A percentile compares a stretch with the other conserved stretches of the same genome.
Conservation (phyloP, 1,140 invertebrate genomes). For the Drosophila athabasca region DNA sequence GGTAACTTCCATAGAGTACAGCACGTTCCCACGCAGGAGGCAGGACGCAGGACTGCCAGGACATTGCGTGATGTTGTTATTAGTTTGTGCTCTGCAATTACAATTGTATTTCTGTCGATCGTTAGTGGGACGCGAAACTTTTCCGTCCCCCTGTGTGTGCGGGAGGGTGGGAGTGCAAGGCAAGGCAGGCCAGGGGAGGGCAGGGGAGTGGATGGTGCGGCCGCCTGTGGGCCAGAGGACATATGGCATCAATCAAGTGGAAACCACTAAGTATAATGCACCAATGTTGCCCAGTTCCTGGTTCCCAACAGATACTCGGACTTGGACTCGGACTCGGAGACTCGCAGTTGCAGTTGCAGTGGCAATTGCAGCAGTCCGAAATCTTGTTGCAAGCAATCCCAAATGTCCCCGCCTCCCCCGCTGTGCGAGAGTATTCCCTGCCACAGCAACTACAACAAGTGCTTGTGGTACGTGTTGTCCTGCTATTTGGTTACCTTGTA, state of each 20-base stretch:
- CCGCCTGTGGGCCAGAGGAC: slow-evolving; percentile 33
- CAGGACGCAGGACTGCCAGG: not conserved
- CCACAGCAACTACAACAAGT: slow-evolving; percentile 46
- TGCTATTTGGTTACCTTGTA: slow-evolving; percentile 82
- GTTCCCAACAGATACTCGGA: not conserved
- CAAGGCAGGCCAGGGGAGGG: too few species aligned
- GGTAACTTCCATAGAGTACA: slow-evolving; percentile 58
- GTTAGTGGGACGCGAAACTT: slow-evolving; percentile 30
- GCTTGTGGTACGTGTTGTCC: slow-evolving; percentile 78
- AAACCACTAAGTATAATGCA: slow-evolving; percentile 75
- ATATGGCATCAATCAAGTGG: slow-evolving; percentile 81
- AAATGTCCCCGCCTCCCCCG: too few species aligned
- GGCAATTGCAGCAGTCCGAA: slow-evolving; percentile 37
- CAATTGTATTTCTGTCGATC: slow-evolving; percentile 46
- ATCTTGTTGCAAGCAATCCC: slow-evolving; percentile 47
- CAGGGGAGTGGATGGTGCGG: not conserved
- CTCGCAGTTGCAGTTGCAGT: too few species aligned
- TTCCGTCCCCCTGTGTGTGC: not conserved
- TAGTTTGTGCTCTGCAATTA: slow-evolving; percentile 45
- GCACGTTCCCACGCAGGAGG: slow-evolving; percentile 58
- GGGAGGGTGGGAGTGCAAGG: too few species aligned
- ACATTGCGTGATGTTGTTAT: slow-evolving; percentile 59
- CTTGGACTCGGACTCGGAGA: too few species aligned
- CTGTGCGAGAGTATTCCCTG: slow-evolving; percentile 4
- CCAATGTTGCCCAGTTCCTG: slow-evolving; percentile 48